A percentile compares a stretch with the other conserved stretches of the same genome.
phyloP scores from a whole-genome alignment of 2,888 invertebrate genomes.

The Subacronicta megacephala region DNA sequence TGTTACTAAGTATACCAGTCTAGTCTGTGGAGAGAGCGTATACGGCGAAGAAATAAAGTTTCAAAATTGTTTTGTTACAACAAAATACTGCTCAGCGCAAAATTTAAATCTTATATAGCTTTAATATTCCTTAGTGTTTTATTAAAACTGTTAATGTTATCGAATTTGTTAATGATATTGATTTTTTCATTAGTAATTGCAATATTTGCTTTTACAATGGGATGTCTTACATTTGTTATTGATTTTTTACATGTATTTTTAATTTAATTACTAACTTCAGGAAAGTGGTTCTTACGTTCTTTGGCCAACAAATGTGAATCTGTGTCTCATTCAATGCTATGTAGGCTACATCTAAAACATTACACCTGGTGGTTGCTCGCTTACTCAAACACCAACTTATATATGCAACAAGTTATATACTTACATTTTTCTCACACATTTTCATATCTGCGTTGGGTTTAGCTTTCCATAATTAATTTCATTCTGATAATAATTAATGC shows the following conservation, averaged over 20 bases:
- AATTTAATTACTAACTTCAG: background rate
- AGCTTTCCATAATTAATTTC: slow-evolving; percentile 10
- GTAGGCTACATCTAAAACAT: slow-evolving; percentile 61
- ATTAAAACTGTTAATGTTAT: no score
- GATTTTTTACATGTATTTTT: no score
- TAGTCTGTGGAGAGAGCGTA: slow-evolving; percentile 12
- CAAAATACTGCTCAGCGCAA: background rate
- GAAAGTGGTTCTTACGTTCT: slow-evolving; percentile 46
- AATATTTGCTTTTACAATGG: no score
- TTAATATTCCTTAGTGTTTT: no score
- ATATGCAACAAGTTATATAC: slow-evolving; percentile 42
- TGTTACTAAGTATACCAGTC: slow-evolving; percentile 19
- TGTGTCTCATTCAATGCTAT: slow-evolving; percentile 45
- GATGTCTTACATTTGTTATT: no score
- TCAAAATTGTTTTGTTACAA: background rate
- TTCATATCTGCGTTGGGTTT: slow-evolving; percentile 30
- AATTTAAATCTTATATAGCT: background rate
- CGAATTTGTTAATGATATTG: no score
- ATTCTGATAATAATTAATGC: background rate
- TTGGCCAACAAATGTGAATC: slow-evolving; percentile 39
- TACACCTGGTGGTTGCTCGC: slow-evolving; percentile 67
- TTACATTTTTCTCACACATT: slow-evolving; percentile 21
- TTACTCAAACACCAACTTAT: slow-evolving; percentile 60
- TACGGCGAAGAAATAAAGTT: slow-evolving; percentile 18
- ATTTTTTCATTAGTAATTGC: no score